A percentile compares a stretch with the other conserved stretches of the same genome.
phyloP scores from a whole-genome alignment of 1,140 invertebrate species.

The Drosophila cardini region DNA sequence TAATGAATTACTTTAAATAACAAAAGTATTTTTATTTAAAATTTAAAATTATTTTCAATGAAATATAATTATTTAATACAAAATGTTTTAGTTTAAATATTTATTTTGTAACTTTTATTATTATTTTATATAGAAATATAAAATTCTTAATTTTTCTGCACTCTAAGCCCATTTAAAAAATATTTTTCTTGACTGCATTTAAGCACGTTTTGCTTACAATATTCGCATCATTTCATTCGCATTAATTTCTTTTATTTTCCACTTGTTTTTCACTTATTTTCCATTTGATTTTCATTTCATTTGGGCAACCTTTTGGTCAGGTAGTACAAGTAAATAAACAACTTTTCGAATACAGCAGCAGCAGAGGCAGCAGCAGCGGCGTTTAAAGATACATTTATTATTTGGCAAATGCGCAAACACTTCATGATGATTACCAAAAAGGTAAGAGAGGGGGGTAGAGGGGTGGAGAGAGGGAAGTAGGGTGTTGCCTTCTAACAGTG shows the following conservation, averaged over 20 bases:
- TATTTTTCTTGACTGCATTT: neutral
- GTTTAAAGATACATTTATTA: slow-evolving; percentile 59
- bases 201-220: slow-evolving; percentile 5
- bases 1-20: no score
- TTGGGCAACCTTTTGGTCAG: slow-evolving; percentile 22
- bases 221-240: slow-evolving; percentile 4
- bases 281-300: slow-evolving; percentile 11
- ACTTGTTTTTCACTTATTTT: neutral
- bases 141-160: neutral
- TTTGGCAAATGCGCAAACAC: slow-evolving; percentile 56
- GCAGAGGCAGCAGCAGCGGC: slow-evolving; percentile 2
- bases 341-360: slow-evolving; percentile 24
- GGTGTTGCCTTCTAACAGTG: neutral
- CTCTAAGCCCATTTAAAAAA: neutral
- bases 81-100: no score
- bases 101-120: no score
- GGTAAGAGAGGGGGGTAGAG: neutral
- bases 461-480: neutral
- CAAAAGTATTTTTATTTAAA: no score
- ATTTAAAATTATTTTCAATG: no score
- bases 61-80: no score
- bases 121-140: neutral
- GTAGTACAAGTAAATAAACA: slow-evolving; percentile 40
- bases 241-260: slow-evolving; percentile 8
- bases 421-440: slow-evolving; percentile 55